Percentiles rank a stretch among this genome's conserved stretches.
phyloP scores from a whole-genome alignment of 2,797 vertebrate species.

The Rhinichthys osculus region DNA sequence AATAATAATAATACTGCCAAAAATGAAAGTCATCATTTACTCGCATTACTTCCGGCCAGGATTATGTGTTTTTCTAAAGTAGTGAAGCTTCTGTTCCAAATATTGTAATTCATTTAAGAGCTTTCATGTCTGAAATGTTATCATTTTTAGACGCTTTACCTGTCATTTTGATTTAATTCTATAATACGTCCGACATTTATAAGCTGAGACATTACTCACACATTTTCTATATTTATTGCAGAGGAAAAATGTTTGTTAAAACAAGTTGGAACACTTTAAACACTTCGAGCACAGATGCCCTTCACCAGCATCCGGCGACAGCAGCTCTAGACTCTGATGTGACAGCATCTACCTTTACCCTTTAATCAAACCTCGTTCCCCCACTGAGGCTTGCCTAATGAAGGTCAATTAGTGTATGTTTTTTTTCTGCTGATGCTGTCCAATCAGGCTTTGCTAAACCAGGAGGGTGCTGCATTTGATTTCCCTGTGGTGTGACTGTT shows the following conservation, averaged over 20 bases:
- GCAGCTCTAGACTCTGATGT: neutral
- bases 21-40: neutral
- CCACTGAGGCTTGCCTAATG: conserved; percentile 24
- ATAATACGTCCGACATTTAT: neutral
- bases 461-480: conserved; percentile 36
- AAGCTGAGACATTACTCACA: neutral
- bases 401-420: conserved; percentile 37
- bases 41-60: neutral
- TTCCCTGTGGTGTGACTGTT: conserved; percentile 41
- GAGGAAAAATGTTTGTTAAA: neutral
- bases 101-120: neutral
- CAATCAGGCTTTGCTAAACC: conserved; percentile 32
- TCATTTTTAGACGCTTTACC: neutral
- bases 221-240: conserved; percentile 1
- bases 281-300: conserved; percentile 27
- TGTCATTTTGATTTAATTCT: neutral
- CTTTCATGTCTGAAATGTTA: neutral
- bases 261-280: conserved; percentile 22
- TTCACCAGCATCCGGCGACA: neutral
- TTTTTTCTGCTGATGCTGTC: conserved; percentile 32
- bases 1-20: neutral
- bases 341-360: conserved; percentile 9
- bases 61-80: neutral
- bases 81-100: neutral
- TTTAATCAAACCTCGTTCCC: conserved; percentile 11